A percentile compares a stretch with the other conserved stretches of the same genome.
phyloP scores from a whole-genome alignment of 2,797 vertebrate species.

The Chromis chromis region DNA sequence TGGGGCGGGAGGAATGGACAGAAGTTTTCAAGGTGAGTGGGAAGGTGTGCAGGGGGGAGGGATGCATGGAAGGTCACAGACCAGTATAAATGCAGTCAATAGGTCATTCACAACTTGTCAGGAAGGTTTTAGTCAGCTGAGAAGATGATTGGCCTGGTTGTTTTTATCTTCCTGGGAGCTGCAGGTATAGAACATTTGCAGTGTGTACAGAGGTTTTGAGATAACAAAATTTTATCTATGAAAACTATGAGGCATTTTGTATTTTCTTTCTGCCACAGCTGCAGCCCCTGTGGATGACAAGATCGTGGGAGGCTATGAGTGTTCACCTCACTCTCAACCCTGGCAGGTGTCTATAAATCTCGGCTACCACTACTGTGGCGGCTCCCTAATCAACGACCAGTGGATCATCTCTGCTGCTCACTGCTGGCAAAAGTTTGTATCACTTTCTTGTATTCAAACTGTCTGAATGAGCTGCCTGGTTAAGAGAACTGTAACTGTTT shows the following conservation, averaged over 20 bases:
- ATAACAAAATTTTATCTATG: neutral
- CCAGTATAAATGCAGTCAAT: slow-evolving; percentile 73
- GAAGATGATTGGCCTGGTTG: slow-evolving; percentile 77
- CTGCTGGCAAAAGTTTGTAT: slow-evolving; percentile 83
- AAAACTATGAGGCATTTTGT: neutral
- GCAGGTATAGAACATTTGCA: slow-evolving; percentile 73
- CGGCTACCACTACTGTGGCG: slow-evolving; percentile 79
- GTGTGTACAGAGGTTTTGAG: neutral
- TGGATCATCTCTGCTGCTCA: slow-evolving; percentile 85
- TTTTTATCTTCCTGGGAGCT: slow-evolving; percentile 74
- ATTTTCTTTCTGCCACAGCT: slow-evolving; percentile 57
- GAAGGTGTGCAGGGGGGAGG: slow-evolving; percentile 1
- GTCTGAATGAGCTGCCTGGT: neutral
- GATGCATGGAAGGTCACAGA: slow-evolving; percentile 15
- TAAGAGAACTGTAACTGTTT: neutral
- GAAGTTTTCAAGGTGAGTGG: slow-evolving; percentile 13
- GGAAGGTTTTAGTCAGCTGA: slow-evolving; percentile 55
- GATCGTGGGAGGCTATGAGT: slow-evolving; percentile 82
- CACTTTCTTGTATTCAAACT: neutral
- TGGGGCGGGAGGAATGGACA: slow-evolving; percentile 7
- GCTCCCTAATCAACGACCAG: slow-evolving; percentile 82
- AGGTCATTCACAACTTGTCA: slow-evolving; percentile 50
- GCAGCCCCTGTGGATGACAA: slow-evolving; percentile 76
- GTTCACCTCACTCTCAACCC: slow-evolving; percentile 70
- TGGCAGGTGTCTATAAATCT: slow-evolving; percentile 83